Conservation (phyloP, 1,140 invertebrate genomes). For the Drosophila parvula region DNA sequence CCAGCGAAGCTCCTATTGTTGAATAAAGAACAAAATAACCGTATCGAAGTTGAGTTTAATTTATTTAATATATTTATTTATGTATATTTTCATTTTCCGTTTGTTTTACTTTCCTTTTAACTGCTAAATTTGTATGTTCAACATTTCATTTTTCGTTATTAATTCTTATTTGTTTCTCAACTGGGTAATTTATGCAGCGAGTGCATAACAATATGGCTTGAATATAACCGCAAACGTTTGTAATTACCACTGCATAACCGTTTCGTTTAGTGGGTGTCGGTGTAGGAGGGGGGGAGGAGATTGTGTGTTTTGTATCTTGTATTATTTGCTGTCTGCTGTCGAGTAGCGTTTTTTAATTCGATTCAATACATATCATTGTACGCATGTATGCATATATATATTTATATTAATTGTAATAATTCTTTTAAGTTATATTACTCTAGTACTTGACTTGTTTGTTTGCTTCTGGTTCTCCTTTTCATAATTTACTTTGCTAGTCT, state of each 20-base stretch:
- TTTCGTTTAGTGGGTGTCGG: slow-evolving; percentile 45
- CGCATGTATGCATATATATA: slow-evolving; percentile 31
- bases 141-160: slow-evolving; percentile 75
- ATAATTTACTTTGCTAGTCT: slow-evolving; percentile 76
- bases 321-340: slow-evolving; percentile 35
- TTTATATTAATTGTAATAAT: slow-evolving; percentile 60
- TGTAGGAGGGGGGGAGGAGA: slow-evolving; percentile 20
- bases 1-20: neutral
- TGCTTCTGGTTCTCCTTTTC: slow-evolving; percentile 13
- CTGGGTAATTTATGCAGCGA: slow-evolving; percentile 74
- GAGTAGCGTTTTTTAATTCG: slow-evolving; percentile 58
- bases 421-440: slow-evolving; percentile 70
- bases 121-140: slow-evolving; percentile 80
- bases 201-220: slow-evolving; percentile 80
- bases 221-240: slow-evolving; percentile 71
- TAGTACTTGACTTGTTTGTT: slow-evolving; percentile 76
- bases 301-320: slow-evolving; percentile 49
- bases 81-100: slow-evolving; percentile 58
- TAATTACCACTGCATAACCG: slow-evolving; percentile 49
- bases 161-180: slow-evolving; percentile 65
- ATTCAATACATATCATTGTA: slow-evolving; percentile 42
- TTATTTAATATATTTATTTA: slow-evolving; percentile 68
- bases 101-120: slow-evolving; percentile 62
- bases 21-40: slow-evolving; percentile 1
- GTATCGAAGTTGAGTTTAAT: slow-evolving; percentile 49